A percentile compares a stretch with the other conserved stretches of the same genome.
phyloP scores from a whole-genome alignment of 1,140 invertebrate species.

The Bombus vancouverensis region DNA sequence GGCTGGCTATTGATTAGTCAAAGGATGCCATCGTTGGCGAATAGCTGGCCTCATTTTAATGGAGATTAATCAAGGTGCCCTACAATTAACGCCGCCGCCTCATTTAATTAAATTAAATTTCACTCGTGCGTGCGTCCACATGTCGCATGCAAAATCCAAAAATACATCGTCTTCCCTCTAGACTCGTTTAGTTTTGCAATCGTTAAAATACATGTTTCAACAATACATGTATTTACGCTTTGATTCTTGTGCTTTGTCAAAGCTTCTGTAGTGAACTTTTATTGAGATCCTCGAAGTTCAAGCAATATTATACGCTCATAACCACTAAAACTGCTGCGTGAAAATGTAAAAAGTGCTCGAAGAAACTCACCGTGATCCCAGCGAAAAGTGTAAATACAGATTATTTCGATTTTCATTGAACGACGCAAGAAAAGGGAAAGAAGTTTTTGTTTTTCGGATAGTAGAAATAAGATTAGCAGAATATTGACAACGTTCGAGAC shows the following conservation, averaged over 20 bases:
- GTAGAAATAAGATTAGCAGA: too few relatives aligned
- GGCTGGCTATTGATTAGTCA: neutral
- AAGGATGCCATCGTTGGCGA: neutral
- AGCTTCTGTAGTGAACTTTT: too few relatives aligned
- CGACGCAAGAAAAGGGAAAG: neutral
- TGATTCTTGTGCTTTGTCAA: neutral
- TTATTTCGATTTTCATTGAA: neutral
- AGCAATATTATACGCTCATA: neutral
- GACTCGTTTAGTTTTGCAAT: neutral
- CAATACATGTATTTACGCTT: neutral
- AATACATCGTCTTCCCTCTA: neutral
- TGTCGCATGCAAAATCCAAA: conserved; percentile 25
- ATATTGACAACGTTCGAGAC: neutral
- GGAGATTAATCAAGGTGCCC: conserved; percentile 57
- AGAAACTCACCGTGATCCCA: neutral
- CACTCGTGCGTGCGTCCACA: conserved; percentile 54
- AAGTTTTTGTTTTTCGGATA: neutral
- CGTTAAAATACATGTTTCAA: neutral
- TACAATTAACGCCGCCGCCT: conserved; percentile 48
- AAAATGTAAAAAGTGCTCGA: neutral
- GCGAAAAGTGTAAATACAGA: neutral
- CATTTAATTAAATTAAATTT: conserved; percentile 68
- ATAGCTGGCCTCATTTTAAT: conserved; percentile 38
- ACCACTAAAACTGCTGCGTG: neutral
- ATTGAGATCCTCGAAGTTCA: neutral